Evolutionary conservation across 2,888 invertebrate genomes (phyloP).

Genomic region (Drosophila pseudotalamancana): DNA sequence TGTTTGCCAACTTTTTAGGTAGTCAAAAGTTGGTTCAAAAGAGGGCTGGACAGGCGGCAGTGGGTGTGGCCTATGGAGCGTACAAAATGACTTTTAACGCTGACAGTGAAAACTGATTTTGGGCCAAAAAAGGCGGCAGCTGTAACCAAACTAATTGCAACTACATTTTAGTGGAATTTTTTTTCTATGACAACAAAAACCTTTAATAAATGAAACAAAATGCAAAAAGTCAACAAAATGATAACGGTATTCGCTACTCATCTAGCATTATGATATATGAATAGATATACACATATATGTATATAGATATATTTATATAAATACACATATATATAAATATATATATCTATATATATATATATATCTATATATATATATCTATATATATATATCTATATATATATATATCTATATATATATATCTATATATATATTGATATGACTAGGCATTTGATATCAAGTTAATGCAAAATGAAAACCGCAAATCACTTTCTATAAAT

Average conservation of each 20-base stretch:
- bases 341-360: too few relatives aligned
- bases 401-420: too few relatives aligned
- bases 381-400: too few relatives aligned
- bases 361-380: too few relatives aligned
- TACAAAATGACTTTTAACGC: constrained; percentile 59
- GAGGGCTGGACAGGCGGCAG: not conserved
- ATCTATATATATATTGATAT: too few relatives aligned
- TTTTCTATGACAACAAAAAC: not conserved
- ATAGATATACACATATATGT: constrained; percentile 18
- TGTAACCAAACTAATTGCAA: constrained; percentile 61
- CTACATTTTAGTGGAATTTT: constrained; percentile 31
- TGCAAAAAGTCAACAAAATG: constrained; percentile 28
- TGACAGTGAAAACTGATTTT: constrained; percentile 48
- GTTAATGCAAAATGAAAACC: constrained; percentile 8
- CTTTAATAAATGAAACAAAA: constrained; percentile 44
- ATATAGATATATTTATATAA: too few relatives aligned
- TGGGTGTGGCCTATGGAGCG: not conserved
- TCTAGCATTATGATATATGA: constrained; percentile 18
- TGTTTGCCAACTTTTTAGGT: constrained; percentile 46
- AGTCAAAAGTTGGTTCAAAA: not conserved
- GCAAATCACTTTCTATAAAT: constrained; percentile 3
- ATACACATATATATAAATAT: too few relatives aligned
- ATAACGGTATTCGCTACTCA: constrained; percentile 19
- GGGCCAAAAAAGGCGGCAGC: constrained; percentile 17
- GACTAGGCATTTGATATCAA: constrained; percentile 11